Percentiles rank a stretch among this genome's conserved stretches.
Evolutionary conservation across 2,113 vertebrate species (phyloP).

Genomic region (Panthera tigris): DNA sequence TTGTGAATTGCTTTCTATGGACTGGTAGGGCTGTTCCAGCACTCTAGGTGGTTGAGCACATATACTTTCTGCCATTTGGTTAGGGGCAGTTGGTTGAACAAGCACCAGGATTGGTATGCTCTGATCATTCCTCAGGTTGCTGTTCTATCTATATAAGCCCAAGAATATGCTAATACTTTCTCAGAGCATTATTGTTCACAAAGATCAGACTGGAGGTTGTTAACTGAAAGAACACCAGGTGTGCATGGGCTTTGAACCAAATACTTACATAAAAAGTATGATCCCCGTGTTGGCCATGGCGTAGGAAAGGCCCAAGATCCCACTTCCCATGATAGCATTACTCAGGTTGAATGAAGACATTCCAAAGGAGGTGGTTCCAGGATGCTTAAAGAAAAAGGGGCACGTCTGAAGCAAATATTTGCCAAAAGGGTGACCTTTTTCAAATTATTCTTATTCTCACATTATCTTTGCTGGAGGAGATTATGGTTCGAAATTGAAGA

Average conservation of each 20-base stretch:
- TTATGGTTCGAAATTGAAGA: accelerated
- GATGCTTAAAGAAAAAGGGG: slow-evolving; percentile 86
- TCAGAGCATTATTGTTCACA: background rate
- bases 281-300: slow-evolving; percentile 99
- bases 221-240: background rate
- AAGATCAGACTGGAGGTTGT: background rate
- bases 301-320: slow-evolving; percentile 95
- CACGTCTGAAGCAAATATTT: background rate
- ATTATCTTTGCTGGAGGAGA: background rate
- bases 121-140: background rate
- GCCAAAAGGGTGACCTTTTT: background rate
- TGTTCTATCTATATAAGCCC: background rate
- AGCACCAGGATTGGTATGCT: background rate
- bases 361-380: slow-evolving; percentile 93
- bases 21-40: background rate
- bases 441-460: background rate
- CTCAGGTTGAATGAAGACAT: slow-evolving; percentile 98
- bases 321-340: slow-evolving; percentile 99
- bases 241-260: background rate
- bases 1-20: background rate
- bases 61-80: background rate
- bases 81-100: background rate
- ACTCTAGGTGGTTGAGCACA: background rate
- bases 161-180: background rate
- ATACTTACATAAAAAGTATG: slow-evolving; percentile 92